Evolutionary conservation across 2,113 vertebrate genomes (phyloP).

Genomic region (Onychorhynchus coronatus): DNA sequence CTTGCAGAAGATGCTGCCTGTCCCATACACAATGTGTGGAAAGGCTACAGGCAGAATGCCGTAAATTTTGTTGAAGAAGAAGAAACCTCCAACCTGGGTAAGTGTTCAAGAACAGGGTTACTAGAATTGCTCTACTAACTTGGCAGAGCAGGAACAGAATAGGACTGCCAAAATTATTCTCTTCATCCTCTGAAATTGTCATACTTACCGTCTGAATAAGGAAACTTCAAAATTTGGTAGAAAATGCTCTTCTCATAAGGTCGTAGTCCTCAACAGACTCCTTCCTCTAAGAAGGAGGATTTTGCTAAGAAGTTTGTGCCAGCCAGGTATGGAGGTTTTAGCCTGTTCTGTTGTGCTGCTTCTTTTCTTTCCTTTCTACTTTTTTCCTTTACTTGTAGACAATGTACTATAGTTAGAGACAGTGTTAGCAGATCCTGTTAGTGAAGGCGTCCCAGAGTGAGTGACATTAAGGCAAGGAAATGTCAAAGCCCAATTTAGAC

Average conservation of each 20-base stretch:
- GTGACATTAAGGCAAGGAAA: slow-evolving; percentile 10
- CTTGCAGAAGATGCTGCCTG: too few relatives aligned
- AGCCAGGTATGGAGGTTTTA: background rate
- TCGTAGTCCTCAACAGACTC: background rate
- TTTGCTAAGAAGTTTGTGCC: background rate
- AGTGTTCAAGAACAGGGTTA: background rate
- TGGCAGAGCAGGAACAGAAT: background rate
- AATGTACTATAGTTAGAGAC: background rate
- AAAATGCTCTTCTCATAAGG: background rate
- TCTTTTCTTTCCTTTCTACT: background rate
- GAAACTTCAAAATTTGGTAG: background rate
- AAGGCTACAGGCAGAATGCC: too few relatives aligned
- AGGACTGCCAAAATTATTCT: background rate
- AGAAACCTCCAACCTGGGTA: background rate
- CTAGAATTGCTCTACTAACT: background rate
- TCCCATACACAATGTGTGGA: too few relatives aligned
- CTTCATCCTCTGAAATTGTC: background rate
- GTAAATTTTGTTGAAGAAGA: background rate
- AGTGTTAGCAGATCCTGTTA: background rate
- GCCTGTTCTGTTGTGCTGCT: background rate
- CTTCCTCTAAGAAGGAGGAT: background rate
- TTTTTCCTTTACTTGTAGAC: background rate
- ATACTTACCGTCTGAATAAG: background rate
- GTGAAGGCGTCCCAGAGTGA: background rate
- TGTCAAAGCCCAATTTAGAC: slow-evolving; percentile 40